Conservation (phyloP, 2,797 vertebrate species). For the Linurgus olivaceus region DNA sequence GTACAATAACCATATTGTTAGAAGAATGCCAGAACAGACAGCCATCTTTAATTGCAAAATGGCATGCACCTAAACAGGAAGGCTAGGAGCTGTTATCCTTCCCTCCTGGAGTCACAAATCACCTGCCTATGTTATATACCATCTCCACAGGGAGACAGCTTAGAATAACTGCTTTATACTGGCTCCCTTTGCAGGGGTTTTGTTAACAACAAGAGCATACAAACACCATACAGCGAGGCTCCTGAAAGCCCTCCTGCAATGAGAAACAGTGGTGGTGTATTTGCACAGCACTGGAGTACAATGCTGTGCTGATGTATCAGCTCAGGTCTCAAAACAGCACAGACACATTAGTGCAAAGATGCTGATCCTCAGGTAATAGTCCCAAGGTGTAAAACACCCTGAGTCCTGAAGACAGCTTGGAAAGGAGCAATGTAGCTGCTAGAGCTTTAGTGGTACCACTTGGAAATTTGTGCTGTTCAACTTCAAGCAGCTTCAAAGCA, state of each 20-base stretch:
- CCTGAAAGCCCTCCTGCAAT: neutral
- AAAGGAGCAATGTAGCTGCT: neutral
- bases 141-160: neutral
- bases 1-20: neutral
- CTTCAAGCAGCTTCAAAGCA: neutral
- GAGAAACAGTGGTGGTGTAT: neutral
- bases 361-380: neutral
- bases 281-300: neutral
- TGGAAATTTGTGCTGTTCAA: neutral
- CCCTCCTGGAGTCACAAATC: slow-evolving; percentile 1
- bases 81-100: neutral
- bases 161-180: neutral
- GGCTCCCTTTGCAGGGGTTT: neutral
- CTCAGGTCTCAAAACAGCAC: neutral
- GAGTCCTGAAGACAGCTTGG: neutral
- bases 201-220: neutral
- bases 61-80: neutral
- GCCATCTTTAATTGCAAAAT: neutral
- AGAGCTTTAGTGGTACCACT: neutral
- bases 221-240: neutral
- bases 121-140: neutral
- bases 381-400: neutral
- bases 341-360: neutral
- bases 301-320: neutral
- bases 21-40: neutral